Evolutionary conservation across 2,888 invertebrate species (phyloP), one percentile per base, ranked within the genome.

Genomic region (Spicauda simplicius): DNA sequence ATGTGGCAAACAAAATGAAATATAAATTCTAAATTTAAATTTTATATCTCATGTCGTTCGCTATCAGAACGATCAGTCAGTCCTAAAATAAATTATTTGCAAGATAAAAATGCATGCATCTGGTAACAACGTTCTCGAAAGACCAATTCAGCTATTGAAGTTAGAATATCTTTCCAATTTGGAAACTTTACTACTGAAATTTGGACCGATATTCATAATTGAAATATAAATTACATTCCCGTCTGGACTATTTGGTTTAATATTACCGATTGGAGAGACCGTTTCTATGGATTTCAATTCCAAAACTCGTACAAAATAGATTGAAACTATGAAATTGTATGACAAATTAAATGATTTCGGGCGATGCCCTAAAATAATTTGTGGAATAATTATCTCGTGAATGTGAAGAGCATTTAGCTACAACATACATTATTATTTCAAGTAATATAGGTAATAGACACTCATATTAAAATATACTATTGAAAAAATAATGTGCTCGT

Each of bases 321-420:
- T 68, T 60, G 59, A 37, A 65, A 60, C 68, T 68, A 62, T 68
- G 58, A 60, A 68, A 69, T 71, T 62, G 25, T 64, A 55, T 61
- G 48, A 68, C 33, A 60, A 64, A 64, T 69, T 56, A 60, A 30
- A 50, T n/a, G 54, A n/a, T 37, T 69, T 63, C 56, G 50, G 50
- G 20, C 59, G 45, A 63, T 57, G 37, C 41, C 33, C 57, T 68
- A 7, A 57, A 68, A 57, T 62, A 19, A 61, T 66, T 66, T 60
- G 30, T 52, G 18, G 25, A 57, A 61, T 61, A 71, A 69, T 64
- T 67, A 30, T 65, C 66, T 66, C 55, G 20, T 14, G 33, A 65
- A 71, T 41, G 37, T 52, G 5, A 41, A 41, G 14, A 41, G 12
- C 14, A 14, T 10, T 41, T 41, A 14, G 12, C 41, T 14, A 41